Evolutionary conservation across 2,888 invertebrate species (phyloP), one percentile per base, ranked within the genome.

Genomic region (Zonitis immaculata): DNA sequence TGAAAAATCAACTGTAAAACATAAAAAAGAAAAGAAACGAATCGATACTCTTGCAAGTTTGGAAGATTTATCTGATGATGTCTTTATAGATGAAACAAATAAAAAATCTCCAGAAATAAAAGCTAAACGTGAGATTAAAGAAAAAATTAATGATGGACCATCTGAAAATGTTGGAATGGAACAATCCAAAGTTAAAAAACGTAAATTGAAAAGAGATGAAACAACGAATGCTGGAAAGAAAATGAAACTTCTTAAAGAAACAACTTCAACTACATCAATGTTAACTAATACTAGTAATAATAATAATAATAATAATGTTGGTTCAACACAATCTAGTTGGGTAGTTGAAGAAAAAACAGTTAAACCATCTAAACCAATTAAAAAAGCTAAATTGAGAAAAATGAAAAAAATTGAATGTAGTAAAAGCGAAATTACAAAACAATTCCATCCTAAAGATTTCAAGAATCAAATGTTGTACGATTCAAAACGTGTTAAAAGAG

Each of bases 391-490:
- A 35, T 18, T 35, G 18, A 56, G 53, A 14, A 47, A 56, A 11
- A 51, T 57, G 2, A 16, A 16, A 35, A 16, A 16, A 18, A 6
- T 35, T 7, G 1, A 35, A 35, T 35, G 35, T 16, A 51, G 52
- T 6, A 55, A 53, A 43, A 53, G 42, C 49, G 61, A 61, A 51
- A 56, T 42, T 22, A 47, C 50, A 6, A 57, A 56, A 6, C 63
- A 63, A 52, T 22, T 61, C n/a, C 66, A 67, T 51, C 58, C 66
- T 6, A 73, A 72, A 58, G 73, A 74, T 66, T 73, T 73, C 57
- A 72, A 67, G 62, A 72, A 65, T 58, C 62, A 62, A 53, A 67
- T 68, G 66, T 55, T 72, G 14, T 66, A 67, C 35, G 64, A 68
- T 63, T 44, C 66, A n/a, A 55, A 54, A 2, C 58, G 71, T 18